phyloP scores from a whole-genome alignment of 2,113 vertebrate species.

The Pithys albifrons region DNA sequence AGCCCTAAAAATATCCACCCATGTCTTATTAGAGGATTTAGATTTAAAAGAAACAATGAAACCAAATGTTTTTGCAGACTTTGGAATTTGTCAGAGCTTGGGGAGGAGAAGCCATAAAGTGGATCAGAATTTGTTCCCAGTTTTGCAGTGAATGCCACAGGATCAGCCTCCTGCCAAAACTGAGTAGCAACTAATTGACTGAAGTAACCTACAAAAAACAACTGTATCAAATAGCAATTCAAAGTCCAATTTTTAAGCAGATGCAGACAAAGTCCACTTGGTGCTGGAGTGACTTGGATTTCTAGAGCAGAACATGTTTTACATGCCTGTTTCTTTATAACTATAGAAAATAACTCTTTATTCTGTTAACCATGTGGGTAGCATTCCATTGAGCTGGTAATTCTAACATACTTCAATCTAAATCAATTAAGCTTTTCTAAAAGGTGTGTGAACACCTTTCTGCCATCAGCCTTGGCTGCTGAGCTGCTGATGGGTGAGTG shows the following conservation, averaged over 20 bases:
- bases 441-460: background rate
- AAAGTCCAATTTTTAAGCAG: conserved; percentile 49
- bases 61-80: conserved; percentile 8
- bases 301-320: conserved; percentile 1
- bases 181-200: conserved; percentile 15
- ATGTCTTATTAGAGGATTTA: background rate
- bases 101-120: background rate
- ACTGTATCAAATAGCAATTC: conserved; percentile 6
- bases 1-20: background rate
- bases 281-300: conserved; percentile 3
- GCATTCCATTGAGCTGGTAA: background rate
- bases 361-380: conserved; percentile 4
- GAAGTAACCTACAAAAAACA: conserved; percentile 25
- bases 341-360: background rate
- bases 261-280: conserved; percentile 14
- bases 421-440: background rate
- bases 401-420: background rate
- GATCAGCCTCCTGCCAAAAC: conserved; percentile 12
- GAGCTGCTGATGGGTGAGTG: background rate
- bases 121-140: background rate
- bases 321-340: background rate
- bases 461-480: background rate
- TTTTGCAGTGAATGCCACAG: background rate
- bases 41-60: conserved; percentile 11
- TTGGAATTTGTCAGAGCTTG: conserved; percentile 4